Evolutionary conservation across 1,140 invertebrate species (phyloP), one percentile per base, ranked within the genome.

Genomic region (Drosophila guanche): DNA sequence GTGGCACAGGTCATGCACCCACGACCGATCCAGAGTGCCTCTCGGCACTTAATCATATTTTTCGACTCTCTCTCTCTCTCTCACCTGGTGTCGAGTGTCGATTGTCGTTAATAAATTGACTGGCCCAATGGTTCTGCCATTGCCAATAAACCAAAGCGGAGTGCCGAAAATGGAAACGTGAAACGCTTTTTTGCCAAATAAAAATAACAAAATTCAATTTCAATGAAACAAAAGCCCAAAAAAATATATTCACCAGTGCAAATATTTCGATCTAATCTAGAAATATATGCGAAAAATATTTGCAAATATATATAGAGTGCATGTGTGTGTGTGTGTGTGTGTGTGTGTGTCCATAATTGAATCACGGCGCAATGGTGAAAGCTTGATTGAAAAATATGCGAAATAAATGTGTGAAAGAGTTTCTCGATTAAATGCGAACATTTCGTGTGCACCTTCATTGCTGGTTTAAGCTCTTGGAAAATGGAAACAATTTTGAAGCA

Each of bases 231-330:
- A 37, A 37, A 37, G 10, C 10, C 33, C 25, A 5, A 37, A 33
- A 37, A 37, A 12, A 20, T 20, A 20, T 37, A 37, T 37, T 3
- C 10, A 3, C 0, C 10, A 37, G 25, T 48, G 66, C 25, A 69
- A 69, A 69, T 68, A 69, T 69, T 68, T 68, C 62, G 67, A 68
- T 68, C 48, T 54, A 68, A 68, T 68, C 62, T 23, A 23, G 25
- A 56, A 69, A 48, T 68, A 42, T 37, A 10, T 33, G 10, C 33
- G 33, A 37, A 37, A 69, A 53, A 27, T 37, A 53, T 45, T 29
- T 23, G 41, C 7, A 2, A 20, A 20, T 20, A 41, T 29, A 2
- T 60, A n/a, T 6, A 20, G 20, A 46, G 22, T 14, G 50, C 4
- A 10, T 20, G 12, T 16, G 7, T 52, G 63, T 40, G 25, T 16